Evolutionary conservation across 2,888 invertebrate genomes (phyloP).

Genomic region (Leucania comma): DNA sequence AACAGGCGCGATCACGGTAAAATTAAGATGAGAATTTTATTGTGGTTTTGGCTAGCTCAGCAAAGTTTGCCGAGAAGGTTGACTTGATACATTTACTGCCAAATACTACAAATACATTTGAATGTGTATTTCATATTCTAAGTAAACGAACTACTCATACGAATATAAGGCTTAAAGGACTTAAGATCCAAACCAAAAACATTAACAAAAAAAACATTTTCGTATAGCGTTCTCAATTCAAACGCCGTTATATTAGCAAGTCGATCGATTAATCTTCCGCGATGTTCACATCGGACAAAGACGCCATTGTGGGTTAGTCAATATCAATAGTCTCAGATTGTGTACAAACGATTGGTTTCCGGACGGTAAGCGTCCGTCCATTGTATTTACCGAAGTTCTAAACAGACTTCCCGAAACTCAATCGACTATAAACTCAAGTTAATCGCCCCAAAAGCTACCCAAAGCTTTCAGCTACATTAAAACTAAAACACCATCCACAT

Average conservation of each 20-base stretch:
- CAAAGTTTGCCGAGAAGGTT: no score
- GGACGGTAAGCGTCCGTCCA: neutral
- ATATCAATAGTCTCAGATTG: constrained; percentile 3
- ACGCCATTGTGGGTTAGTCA: neutral
- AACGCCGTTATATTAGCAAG: neutral
- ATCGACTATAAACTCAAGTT: constrained; percentile 6
- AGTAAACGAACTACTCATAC: no score
- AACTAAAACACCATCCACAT: constrained; percentile 28
- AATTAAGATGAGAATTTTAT: no score
- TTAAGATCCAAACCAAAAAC: no score
- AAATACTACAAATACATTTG: no score
- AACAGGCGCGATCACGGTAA: no score
- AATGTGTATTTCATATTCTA: no score
- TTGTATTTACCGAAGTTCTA: constrained; percentile 4
- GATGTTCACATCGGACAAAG: neutral
- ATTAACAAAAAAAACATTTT: no score
- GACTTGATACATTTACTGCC: no score
- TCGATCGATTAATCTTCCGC: neutral
- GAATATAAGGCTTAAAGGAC: no score
- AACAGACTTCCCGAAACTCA: constrained; percentile 6
- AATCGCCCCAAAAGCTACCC: constrained; percentile 2
- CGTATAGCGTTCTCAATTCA: neutral
- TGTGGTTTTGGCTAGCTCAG: no score
- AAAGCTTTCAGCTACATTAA: constrained; percentile 26
- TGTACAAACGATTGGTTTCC: constrained; percentile 19